Evolutionary conservation across 2,113 vertebrate genomes (phyloP).

Genomic region (Tachysurus vachellii): DNA sequence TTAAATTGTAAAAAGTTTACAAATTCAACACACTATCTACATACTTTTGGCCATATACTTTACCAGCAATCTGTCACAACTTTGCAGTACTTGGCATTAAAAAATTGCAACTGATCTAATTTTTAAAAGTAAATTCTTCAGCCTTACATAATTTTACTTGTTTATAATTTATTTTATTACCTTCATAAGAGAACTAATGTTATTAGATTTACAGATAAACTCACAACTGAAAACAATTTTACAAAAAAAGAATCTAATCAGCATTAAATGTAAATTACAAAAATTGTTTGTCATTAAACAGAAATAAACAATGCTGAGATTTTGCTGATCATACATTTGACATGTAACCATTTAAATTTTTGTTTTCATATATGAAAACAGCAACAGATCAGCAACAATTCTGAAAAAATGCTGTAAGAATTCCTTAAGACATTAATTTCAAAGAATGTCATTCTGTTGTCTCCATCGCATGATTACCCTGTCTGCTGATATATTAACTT

Average conservation of each 20-base stretch:
- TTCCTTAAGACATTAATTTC: neutral
- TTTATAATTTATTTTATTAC: no score
- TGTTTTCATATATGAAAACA: neutral
- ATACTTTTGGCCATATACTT: no score
- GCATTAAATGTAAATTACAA: neutral
- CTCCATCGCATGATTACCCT: neutral
- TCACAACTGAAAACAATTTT: no score
- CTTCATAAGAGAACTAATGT: no score
- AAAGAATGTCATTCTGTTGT: neutral
- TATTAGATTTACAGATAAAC: no score
- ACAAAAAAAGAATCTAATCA: neutral
- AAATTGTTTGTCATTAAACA: neutral
- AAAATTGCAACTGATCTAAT: no score
- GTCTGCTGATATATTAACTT: neutral
- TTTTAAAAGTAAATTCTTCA: no score
- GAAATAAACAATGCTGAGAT: neutral
- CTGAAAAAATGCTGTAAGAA: neutral
- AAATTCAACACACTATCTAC: no score
- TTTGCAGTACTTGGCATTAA: no score
- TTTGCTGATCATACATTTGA: neutral
- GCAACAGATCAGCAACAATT: neutral
- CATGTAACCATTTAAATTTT: neutral
- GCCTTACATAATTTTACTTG: no score
- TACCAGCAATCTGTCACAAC: no score
- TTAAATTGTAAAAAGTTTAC: no score